Percentiles rank a stretch among this genome's conserved stretches.
Conservation (phyloP, 2,888 invertebrate species). For the Andrena hattorfiana region DNA sequence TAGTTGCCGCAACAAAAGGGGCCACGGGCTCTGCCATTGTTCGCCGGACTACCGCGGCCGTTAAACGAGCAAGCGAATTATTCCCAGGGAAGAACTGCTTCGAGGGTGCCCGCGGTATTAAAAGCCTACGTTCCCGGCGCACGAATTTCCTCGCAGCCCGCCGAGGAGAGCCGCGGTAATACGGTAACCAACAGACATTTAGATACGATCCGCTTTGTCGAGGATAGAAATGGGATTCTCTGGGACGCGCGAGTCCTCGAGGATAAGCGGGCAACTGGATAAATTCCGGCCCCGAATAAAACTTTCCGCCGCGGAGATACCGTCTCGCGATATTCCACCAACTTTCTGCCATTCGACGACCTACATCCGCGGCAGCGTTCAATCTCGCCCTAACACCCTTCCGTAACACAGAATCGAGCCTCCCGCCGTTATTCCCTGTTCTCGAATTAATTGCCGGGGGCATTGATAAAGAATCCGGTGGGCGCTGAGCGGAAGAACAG, state of each 20-base stretch:
- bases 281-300: conserved; percentile 29
- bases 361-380: no score
- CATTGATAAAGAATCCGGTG: no score
- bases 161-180: conserved; percentile 35
- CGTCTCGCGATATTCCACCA: background rate
- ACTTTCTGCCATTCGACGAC: conserved; percentile 1
- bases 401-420: no score
- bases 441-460: no score
- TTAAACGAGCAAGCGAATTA: conserved; percentile 13
- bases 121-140: background rate
- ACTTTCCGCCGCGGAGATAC: background rate
- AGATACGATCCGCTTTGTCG: conserved; percentile 47
- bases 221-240: conserved; percentile 51
- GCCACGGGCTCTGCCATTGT: conserved; percentile 3
- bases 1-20: background rate
- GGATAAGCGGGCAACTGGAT: conserved; percentile 49
- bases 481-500: no score
- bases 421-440: no score
- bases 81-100: background rate
- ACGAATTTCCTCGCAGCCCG: conserved; percentile 3
- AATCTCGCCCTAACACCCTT: no score
- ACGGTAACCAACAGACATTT: conserved; percentile 55
- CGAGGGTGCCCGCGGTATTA: conserved; percentile 8
- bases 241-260: conserved; percentile 30
- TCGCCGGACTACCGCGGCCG: background rate